A percentile compares a stretch with the other conserved stretches of the same genome.
phyloP scores from a whole-genome alignment of 2,113 vertebrate genomes.

The Cinclus cinclus region DNA sequence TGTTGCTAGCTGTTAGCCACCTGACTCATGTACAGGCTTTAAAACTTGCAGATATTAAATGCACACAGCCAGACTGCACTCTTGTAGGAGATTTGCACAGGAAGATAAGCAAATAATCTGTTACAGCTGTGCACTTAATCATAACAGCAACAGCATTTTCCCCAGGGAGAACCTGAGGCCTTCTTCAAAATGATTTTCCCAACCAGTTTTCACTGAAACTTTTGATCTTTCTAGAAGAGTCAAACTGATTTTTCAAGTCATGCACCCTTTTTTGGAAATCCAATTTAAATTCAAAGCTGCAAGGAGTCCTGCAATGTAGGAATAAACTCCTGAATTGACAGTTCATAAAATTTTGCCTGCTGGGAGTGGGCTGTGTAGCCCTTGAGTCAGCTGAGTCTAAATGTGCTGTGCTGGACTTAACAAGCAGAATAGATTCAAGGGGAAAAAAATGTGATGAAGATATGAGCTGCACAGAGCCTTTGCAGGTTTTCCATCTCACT shows the following conservation, averaged over 20 bases:
- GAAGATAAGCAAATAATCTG: conserved; percentile 3
- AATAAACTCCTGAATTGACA: background rate
- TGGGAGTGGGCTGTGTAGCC: background rate
- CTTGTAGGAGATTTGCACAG: background rate
- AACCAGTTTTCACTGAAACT: background rate
- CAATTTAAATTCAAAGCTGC: background rate
- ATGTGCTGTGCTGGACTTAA: background rate
- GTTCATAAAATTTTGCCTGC: background rate
- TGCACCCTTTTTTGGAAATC: background rate
- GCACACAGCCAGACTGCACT: background rate
- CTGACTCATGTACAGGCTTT: background rate
- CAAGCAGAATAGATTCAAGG: background rate
- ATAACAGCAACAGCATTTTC: background rate
- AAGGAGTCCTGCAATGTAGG: background rate
- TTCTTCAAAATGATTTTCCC: background rate
- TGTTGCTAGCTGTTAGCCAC: background rate
- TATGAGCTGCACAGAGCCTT: background rate
- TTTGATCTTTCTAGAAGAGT: background rate
- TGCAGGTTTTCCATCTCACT: background rate
- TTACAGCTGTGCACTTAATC: background rate
- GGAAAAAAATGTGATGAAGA: background rate
- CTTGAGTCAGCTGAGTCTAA: background rate
- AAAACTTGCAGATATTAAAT: background rate
- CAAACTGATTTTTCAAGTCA: background rate
- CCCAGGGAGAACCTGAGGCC: background rate